Percentiles rank a stretch among this genome's conserved stretches.
phyloP scores from a whole-genome alignment of 2,888 invertebrate genomes.

The Biston stratarius region DNA sequence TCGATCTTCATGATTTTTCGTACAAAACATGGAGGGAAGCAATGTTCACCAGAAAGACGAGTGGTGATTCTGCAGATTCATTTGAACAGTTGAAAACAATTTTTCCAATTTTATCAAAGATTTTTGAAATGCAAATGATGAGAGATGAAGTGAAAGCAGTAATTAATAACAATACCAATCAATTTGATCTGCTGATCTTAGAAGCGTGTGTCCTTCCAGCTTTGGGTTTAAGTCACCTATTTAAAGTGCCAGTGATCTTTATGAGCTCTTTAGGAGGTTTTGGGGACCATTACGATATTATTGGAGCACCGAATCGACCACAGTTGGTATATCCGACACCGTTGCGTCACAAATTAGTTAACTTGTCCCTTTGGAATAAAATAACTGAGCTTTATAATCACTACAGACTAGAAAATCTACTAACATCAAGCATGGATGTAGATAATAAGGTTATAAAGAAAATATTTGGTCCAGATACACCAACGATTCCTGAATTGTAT shows the following conservation, averaged over 20 bases:
- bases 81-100: conserved; percentile 6
- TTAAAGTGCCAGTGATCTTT: conserved; percentile 15
- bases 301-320: conserved; percentile 3
- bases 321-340: background rate
- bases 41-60: background rate
- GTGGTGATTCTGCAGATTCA: background rate
- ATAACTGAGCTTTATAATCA: conserved; percentile 8
- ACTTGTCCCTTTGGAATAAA: conserved; percentile 30
- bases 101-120: background rate
- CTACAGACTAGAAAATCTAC: conserved; percentile 15
- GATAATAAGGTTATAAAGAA: conserved; percentile 19
- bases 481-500: conserved; percentile 24
- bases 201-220: conserved; percentile 8
- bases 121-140: conserved; percentile 25
- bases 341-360: conserved; percentile 1
- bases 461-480: conserved; percentile 34
- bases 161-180: conserved; percentile 7
- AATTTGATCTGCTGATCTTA: conserved; percentile 20
- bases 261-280: conserved; percentile 11
- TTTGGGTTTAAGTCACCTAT: conserved; percentile 7
- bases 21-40: conserved; percentile 7
- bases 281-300: background rate
- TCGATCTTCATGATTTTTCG: background rate
- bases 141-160: conserved; percentile 19
- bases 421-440: background rate